Base-by-base conservation (phyloP, 2,113 vertebrate genomes). In the Apeltes quadracus region DNA sequence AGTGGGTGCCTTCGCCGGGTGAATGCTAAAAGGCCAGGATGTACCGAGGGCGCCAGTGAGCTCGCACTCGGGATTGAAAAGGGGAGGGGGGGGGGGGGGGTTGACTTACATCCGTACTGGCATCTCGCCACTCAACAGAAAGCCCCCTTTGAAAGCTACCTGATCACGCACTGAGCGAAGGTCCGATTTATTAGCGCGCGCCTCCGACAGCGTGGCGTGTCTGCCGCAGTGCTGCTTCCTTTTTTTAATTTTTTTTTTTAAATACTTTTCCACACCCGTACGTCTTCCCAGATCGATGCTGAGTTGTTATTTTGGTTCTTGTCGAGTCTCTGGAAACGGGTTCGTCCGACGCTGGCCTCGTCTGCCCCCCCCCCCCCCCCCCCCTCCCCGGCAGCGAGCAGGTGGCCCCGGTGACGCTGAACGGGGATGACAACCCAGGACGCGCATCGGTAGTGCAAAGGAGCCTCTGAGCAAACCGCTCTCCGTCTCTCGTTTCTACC, bases 11-110 rank as follows among this genome's bases (percentile, higher is more conserved):
- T 85, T 79, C 87, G 74, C 68, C 70, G 39, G 61, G 34, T 85
- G 89, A 82, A 89, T 89, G 83, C 81, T 89, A 91, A 91, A 84
- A 61, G 88, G 87, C 76, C 84, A 82, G 80, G 86, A 77, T 84
- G 84, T 75, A 75, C 59, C 69, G 32, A 74, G 71, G 82, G 82
- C 61, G 75, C 81, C 72, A 73, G 72, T 53, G 76, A 80, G 79
- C 36, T 46, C 62, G 72, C 69, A 34, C 36, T n/a, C 36, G 48
- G 68, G 39, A 9, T 50, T 75, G 55, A 63, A 61, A 12, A 15
- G 14, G 22, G 10, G 51, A 2, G 22, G 23, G 10, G 20, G 18
- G 48, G 22, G 10, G 4, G 50, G 12, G 50, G 50, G 12, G 34
- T 57, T 72, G 65, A 75, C 66, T 83, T 59, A 29, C 86, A 90